Conservation (phyloP, 37 sponge, comb jelly and placozoan genomes). For the Cliona cf. orientalis region DNA sequence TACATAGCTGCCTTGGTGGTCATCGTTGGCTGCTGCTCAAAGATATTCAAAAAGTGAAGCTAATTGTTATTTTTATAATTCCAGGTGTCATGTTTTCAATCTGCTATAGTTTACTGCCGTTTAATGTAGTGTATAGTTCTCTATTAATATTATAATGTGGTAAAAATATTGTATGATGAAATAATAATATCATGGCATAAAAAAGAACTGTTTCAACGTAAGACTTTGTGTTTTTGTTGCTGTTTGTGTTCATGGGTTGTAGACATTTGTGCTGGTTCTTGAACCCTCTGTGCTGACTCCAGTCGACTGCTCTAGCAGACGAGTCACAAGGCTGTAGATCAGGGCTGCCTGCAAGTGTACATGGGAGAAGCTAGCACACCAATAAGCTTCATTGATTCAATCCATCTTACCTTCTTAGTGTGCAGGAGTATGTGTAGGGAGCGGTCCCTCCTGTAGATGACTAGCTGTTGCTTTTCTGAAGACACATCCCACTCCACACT, state of each 20-base stretch:
- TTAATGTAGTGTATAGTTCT: neutral
- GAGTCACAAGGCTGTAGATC: constrained; percentile 32
- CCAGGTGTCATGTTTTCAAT: neutral
- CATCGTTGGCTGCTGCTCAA: constrained; percentile 1
- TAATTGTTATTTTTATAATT: neutral
- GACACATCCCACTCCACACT: constrained; percentile 67
- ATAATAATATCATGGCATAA: neutral
- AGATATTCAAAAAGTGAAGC: neutral
- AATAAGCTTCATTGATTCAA: neutral
- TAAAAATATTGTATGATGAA: neutral
- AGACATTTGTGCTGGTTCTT: neutral
- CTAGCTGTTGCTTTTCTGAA: constrained; percentile 45
- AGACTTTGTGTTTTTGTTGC: too few species aligned
- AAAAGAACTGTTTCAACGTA: too few species aligned
- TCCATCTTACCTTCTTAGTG: constrained; percentile 32
- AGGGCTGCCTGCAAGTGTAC: constrained; percentile 31
- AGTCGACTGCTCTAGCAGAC: constrained; percentile 40
- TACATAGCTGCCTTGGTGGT: constrained; percentile 6
- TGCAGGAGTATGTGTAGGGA: constrained; percentile 28
- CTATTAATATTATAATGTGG: neutral
- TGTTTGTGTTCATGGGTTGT: neutral
- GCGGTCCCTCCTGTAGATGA: constrained; percentile 15
- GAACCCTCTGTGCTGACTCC: neutral
- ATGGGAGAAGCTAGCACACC: neutral
- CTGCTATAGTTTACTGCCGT: neutral